These are phyloP conservation scores for Caenorhabditis zanzibari DNA, from an alignment of 2,888 invertebrate genomes.

Conservation along the genomic window DNA sequence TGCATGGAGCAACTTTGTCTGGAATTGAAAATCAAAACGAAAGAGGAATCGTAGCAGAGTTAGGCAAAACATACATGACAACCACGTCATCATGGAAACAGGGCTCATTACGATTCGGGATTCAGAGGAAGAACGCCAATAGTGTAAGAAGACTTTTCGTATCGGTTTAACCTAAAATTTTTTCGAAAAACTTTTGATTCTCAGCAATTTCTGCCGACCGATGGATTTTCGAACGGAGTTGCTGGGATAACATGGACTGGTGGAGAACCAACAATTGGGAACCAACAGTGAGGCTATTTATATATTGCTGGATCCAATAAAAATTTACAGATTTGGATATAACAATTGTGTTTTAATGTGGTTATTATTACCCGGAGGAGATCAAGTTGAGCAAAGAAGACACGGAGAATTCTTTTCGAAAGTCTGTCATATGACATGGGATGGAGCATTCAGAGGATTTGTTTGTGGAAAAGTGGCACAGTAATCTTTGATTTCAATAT, in stretches of 20 bases:
- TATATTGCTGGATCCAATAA: too few relatives aligned
- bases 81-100: neutral
- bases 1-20: constrained; percentile 7
- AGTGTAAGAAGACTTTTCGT: too few relatives aligned
- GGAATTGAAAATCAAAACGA: neutral
- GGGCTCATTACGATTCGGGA: constrained; percentile 9
- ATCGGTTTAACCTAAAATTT: neutral
- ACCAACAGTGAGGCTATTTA: neutral
- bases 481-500: neutral
- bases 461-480: constrained; percentile 27
- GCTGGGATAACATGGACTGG: neutral
- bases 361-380: neutral
- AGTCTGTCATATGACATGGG: constrained; percentile 17
- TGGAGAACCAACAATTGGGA: neutral
- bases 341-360: constrained; percentile 14
- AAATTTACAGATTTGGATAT: neutral
- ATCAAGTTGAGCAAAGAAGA: neutral
- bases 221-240: neutral
- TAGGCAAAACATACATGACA: constrained; percentile 1
- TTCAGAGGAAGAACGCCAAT: neutral
- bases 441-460: constrained; percentile 24
- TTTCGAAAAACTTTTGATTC: neutral
- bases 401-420: constrained; percentile 26
- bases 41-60: constrained; percentile 1
- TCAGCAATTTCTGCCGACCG: neutral